Conservation (phyloP, 2,113 vertebrate genomes). For the Scophthalmus maximus region DNA sequence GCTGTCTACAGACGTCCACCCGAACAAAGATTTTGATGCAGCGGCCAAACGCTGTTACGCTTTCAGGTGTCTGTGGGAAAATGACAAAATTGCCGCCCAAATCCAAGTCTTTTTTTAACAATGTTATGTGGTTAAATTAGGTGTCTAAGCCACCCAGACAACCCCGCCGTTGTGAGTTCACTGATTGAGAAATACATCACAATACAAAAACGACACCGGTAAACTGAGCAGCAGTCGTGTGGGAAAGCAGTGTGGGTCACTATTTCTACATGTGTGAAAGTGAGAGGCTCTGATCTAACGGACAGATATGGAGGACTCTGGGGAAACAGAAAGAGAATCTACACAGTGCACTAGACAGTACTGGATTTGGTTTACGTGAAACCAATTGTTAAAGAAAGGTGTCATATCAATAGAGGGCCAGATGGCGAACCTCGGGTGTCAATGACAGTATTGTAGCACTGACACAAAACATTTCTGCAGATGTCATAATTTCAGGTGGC, state of each 20-base stretch:
- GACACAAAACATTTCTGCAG: background rate
- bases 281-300: background rate
- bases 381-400: background rate
- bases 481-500: background rate
- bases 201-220: background rate
- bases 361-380: constrained; percentile 1
- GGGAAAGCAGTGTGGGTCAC: background rate
- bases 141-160: no score
- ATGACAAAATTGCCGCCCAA: background rate
- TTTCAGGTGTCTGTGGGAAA: no score
- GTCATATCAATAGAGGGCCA: constrained; percentile 4
- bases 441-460: background rate
- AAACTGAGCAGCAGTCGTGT: background rate
- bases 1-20: no score
- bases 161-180: background rate
- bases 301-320: constrained; percentile 18
- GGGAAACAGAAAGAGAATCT: constrained; percentile 6
- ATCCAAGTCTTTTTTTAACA: no score
- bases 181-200: background rate
- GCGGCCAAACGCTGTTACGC: background rate
- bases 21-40: background rate
- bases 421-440: background rate
- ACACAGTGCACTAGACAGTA: background rate
- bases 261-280: background rate
- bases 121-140: no score